Evolutionary conservation across 2,797 vertebrate species (phyloP).

Genomic region (Notoglanidium macrostoma): DNA sequence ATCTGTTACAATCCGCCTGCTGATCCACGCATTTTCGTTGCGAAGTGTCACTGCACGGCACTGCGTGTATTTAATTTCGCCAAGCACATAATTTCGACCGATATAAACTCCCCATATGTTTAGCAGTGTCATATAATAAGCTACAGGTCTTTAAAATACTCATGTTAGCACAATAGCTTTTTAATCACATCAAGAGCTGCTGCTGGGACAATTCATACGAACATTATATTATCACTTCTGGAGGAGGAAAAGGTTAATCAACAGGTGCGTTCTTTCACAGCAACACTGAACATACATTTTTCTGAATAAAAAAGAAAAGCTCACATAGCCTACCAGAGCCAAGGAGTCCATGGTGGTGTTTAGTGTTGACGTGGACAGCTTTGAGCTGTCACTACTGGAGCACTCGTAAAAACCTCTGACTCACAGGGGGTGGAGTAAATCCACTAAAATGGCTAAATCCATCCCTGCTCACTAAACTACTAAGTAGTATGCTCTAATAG

Average conservation of each 20-base stretch:
- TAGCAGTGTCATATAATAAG: not conserved
- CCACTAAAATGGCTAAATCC: not conserved
- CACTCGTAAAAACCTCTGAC: constrained; percentile 56
- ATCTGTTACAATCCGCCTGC: constrained; percentile 20
- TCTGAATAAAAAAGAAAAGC: constrained; percentile 21
- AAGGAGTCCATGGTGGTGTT: constrained; percentile 74
- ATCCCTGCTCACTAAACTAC: not conserved
- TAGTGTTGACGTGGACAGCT: constrained; percentile 83
- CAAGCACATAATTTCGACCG: not conserved
- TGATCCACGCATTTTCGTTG: not conserved
- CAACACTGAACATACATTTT: not conserved
- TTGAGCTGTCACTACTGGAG: constrained; percentile 77
- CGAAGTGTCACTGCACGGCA: not conserved
- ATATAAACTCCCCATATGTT: not conserved
- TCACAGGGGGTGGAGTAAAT: constrained; percentile 50
- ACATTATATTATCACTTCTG: not conserved
- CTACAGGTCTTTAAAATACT: constrained; percentile 31
- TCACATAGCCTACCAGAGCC: constrained; percentile 71
- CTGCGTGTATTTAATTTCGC: not conserved
- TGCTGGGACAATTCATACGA: not conserved
- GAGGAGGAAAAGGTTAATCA: not conserved
- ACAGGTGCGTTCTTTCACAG: constrained; percentile 11
- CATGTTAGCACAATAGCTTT: constrained; percentile 41
- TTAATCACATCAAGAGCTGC: not conserved
- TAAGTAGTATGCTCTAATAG: not conserved